Evolutionary conservation across 2,888 invertebrate species (phyloP), one percentile per base, ranked within the genome.

Genomic region (Embidobia sp.): DNA sequence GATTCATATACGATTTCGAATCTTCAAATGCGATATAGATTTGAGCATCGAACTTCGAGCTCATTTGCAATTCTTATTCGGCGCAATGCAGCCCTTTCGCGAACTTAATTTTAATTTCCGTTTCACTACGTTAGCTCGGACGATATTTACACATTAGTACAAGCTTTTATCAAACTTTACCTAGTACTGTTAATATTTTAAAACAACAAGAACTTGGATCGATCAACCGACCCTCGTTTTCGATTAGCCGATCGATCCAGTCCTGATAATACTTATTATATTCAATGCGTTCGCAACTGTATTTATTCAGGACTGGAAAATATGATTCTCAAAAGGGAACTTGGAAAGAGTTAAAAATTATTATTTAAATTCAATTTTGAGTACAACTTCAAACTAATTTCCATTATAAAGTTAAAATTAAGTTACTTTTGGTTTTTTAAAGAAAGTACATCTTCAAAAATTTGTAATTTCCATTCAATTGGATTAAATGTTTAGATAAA

Each of bases 111-210:
- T 61, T 13, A 55, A 64, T 22, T 55, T 10, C 16, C 13, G 19
- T 35, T 33, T 33, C 6, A 4, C 27, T 64, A 73, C 31, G 48
- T 44, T 64, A 57, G 15, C 55, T 55, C 26, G 18, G 18, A 42
- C 18, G 13, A 29, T 69, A 67, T 76, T 53, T 55, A 57, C 63
- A 76, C 29, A 31, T 67, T 74, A 63, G 49, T 69, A 63, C 13
- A 61, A 76, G 70, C 59, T 59, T 64, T 64, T 59, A 67, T 67
- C 53, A 75, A 67, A 67, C 46, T 55, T 61, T 46, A 49, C 48
- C 48, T 8, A 22, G 10, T 64, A 67, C 37, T 37, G 48, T 53
- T 42, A 61, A 63, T 67, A 48, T 37, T 35, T 40, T 42, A 53
- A 53, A 44, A 53, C 10, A 53, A 40, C 18, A 13, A 16, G 19